These are phyloP conservation scores for Lophius piscatorius DNA, from an alignment of 2,113 vertebrate species.

Conservation along the genomic window DNA sequence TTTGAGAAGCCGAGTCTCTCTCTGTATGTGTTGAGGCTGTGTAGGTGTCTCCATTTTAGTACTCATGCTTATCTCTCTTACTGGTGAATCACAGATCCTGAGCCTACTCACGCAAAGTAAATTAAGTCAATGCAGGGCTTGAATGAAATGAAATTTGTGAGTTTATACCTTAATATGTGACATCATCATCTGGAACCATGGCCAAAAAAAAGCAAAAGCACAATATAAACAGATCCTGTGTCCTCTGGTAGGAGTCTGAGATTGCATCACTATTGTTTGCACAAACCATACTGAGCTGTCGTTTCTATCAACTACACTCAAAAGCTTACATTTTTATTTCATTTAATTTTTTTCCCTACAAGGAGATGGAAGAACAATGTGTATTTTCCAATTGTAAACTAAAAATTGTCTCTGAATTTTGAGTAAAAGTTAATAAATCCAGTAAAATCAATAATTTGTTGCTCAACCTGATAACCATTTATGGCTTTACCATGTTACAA, in stretches of 20 bases:
- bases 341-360: neutral
- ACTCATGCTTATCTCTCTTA: slow-evolving; percentile 5
- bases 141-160: no score
- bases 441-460: neutral
- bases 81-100: slow-evolving; percentile 32
- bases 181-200: slow-evolving; percentile 55
- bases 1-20: slow-evolving; percentile 42
- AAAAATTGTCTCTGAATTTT: neutral
- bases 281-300: neutral
- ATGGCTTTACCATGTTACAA: neutral
- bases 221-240: slow-evolving; percentile 58
- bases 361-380: no score
- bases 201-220: slow-evolving; percentile 53
- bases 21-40: slow-evolving; percentile 19
- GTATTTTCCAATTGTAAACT: no score
- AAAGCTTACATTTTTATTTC: neutral
- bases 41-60: slow-evolving; percentile 11
- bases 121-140: slow-evolving; percentile 20
- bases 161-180: slow-evolving; percentile 45
- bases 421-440: neutral
- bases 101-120: slow-evolving; percentile 6
- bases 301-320: neutral
- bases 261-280: slow-evolving; percentile 55
- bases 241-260: slow-evolving; percentile 16
- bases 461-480: neutral